Evolutionary conservation across 2,113 vertebrate species (phyloP), one percentile per base, ranked within the genome.

Genomic region (Atherinomorus stipes): DNA sequence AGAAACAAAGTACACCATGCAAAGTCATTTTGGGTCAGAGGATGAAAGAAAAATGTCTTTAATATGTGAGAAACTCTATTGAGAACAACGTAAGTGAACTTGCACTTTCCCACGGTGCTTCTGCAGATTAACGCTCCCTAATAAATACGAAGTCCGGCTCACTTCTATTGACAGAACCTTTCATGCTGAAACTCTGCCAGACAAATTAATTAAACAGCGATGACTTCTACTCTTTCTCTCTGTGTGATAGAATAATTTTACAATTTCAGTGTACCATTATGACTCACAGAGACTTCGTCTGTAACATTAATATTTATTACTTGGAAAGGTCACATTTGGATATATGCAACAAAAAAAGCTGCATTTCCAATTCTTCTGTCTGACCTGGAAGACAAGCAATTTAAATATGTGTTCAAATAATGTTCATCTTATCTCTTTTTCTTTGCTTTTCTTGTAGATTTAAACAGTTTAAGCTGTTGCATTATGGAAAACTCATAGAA

Each of bases 101-200:
- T 26, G 40, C 60, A 31, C 64, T 67, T 82, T 84, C 58, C 61
- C 51, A 65, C 28, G 49, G 74, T 57, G 64, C 74, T 69, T 57
- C 34, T 47, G 51, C 74, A 42, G 59, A 83, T 87, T 69, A 84
- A 57, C 38, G n/a, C 62, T 83, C 74, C 79, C 71, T 71, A 83
- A 78, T 80, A 81, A 71, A 68, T n/a, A 38, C 38, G 59, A 70
- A 51, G 38, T 61, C n/a, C 44, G 50, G 54, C 62, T 53, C 45
- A 64, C 34, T 71, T 23, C 57, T 66, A 85, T 51, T 67, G 58
- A 87, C 75, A 64, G 64, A 74, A 76, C 53, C 56, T 49, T 80
- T 59, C 54, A 75, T 47, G 47, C 23, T 21, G 49, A 5, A 51
- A 22, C 37, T 51, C 31, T 52, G 31, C 10, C 47, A 51, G 47